These are phyloP conservation scores for Ornithoptera alexandrae DNA, from an alignment of 2,888 invertebrate species.

Conservation along the genomic window DNA sequence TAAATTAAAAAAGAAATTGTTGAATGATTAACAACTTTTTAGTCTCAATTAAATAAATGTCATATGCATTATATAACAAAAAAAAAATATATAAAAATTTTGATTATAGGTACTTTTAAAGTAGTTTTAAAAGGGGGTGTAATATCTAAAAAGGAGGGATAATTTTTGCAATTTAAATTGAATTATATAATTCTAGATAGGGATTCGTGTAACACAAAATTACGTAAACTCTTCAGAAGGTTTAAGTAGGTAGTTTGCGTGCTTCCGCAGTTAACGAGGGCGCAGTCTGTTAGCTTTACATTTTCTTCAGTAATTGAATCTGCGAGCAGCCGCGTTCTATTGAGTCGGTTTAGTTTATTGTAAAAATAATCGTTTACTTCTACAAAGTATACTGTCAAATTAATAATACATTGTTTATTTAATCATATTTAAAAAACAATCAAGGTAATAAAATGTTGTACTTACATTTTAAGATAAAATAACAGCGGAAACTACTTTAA, in stretches of 20 bases:
- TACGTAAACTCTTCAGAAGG: constrained; percentile 18
- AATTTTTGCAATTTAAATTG: background rate
- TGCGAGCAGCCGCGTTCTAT: constrained; percentile 14
- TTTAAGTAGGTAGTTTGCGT: constrained; percentile 29
- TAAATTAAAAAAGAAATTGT: too few relatives aligned
- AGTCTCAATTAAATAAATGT: too few relatives aligned
- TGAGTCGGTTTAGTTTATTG: constrained; percentile 16
- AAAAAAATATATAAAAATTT: too few relatives aligned
- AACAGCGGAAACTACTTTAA: background rate
- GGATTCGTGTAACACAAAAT: constrained; percentile 22
- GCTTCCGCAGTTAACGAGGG: constrained; percentile 23
- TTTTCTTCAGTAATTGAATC: constrained; percentile 30
- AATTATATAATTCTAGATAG: constrained; percentile 1
- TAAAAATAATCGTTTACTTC: constrained; percentile 11
- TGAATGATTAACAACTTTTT: too few relatives aligned
- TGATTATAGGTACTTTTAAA: background rate
- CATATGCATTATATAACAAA: too few relatives aligned
- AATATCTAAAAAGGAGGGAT: background rate
- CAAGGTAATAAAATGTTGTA: too few relatives aligned
- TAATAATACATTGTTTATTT: background rate
- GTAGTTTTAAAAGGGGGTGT: background rate
- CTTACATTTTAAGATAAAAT: too few relatives aligned
- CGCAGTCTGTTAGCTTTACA: constrained; percentile 29
- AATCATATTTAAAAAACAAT: too few relatives aligned
- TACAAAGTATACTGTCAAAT: background rate